A percentile compares a stretch with the other conserved stretches of the same genome.
phyloP scores from a whole-genome alignment of 2,113 vertebrate species.

The Quiscalus mexicanus region DNA sequence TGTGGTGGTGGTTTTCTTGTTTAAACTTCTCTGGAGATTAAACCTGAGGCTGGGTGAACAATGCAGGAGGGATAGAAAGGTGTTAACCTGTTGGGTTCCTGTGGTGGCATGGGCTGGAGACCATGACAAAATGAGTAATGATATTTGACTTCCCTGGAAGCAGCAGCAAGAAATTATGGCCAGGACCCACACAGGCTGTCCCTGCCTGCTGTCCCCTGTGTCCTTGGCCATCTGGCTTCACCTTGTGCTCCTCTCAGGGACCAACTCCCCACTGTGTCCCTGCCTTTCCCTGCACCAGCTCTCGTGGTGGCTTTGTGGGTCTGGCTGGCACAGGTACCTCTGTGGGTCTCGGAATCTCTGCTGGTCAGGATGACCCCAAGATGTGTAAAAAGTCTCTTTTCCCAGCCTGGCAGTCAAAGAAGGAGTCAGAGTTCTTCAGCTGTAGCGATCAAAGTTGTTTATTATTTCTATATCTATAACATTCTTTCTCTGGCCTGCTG shows the following conservation, averaged over 20 bases:
- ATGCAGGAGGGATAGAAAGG: neutral
- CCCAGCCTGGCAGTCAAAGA: no score
- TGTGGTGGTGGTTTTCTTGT: neutral
- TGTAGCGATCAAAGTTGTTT: no score
- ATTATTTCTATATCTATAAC: no score
- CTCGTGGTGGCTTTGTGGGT: neutral
- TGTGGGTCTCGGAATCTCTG: neutral
- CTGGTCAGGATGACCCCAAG: no score
- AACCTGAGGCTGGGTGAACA: neutral
- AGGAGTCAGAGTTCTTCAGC: no score
- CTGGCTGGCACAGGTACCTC: neutral
- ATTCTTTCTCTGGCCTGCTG: no score
- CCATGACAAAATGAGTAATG: neutral
- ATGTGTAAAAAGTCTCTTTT: no score
- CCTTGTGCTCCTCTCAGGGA: neutral
- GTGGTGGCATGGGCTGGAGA: neutral
- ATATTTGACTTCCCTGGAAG: neutral
- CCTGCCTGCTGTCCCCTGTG: neutral
- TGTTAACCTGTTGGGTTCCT: neutral
- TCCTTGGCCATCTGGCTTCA: neutral
- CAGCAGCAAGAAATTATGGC: neutral
- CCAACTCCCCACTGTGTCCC: neutral
- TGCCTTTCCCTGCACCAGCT: neutral
- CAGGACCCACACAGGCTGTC: neutral
- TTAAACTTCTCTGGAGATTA: neutral